Conservation (phyloP, 2,113 vertebrate genomes). For the Hippocampus comes region DNA sequence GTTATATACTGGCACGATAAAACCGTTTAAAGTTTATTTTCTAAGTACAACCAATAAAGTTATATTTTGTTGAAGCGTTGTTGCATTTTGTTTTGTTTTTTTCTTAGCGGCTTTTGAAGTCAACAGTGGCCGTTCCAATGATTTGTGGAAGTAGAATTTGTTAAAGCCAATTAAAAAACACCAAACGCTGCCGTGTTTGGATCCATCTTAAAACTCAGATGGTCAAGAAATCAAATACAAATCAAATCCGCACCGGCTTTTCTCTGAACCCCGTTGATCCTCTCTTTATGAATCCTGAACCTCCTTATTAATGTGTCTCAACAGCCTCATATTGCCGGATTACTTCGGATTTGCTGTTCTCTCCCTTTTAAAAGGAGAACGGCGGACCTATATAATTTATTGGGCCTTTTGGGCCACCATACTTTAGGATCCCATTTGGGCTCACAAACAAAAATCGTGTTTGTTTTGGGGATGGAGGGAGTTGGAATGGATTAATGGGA, state of each 20-base stretch:
- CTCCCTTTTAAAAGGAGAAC: background rate
- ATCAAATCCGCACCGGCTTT: background rate
- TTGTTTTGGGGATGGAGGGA: too few species aligned
- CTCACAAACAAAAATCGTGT: too few species aligned
- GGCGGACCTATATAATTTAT: background rate
- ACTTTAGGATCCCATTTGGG: too few species aligned
- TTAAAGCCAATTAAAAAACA: background rate
- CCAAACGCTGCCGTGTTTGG: too few species aligned
- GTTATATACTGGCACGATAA: background rate
- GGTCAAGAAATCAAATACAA: background rate
- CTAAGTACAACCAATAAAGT: background rate
- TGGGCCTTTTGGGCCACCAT: background rate
- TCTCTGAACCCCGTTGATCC: background rate
- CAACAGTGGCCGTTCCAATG: background rate
- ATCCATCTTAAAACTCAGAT: background rate
- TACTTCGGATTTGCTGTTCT: background rate
- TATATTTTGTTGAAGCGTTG: background rate
- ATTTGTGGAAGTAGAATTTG: too few species aligned
- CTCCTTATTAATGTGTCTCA: background rate
- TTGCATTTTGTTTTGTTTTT: background rate
- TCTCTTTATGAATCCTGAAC: conserved; percentile 3
- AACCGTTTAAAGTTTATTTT: background rate
- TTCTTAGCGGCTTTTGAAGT: background rate
- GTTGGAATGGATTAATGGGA: too few species aligned
- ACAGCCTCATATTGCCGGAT: background rate